Conservation (phyloP, 2,113 vertebrate genomes). For the Garra rufa region DNA sequence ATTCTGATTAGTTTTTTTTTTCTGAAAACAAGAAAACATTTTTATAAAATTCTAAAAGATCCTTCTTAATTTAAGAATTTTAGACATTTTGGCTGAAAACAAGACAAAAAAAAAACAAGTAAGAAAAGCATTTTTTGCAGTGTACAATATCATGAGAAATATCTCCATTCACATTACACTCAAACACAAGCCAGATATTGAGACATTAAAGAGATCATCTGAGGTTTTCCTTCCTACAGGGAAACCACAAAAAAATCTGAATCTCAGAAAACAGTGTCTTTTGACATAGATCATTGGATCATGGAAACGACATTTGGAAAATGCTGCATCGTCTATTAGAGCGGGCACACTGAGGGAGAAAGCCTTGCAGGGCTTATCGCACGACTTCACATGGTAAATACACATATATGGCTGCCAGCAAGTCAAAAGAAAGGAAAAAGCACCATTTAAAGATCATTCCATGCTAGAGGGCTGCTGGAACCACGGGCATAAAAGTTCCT, state of each 20-base stretch:
- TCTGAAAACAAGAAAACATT: too few relatives aligned
- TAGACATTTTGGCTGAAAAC: too few relatives aligned
- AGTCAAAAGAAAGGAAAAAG: slow-evolving; percentile 31
- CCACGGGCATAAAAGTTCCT: slow-evolving; percentile 44
- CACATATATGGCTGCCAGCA: slow-evolving; percentile 48
- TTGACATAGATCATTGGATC: slow-evolving; percentile 41
- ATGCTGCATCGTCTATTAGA: slow-evolving; percentile 33
- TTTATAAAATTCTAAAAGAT: too few relatives aligned
- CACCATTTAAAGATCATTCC: slow-evolving; percentile 59
- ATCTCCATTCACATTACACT: background rate
- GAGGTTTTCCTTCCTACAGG: background rate
- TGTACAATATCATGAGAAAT: too few relatives aligned
- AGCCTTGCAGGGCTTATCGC: slow-evolving; percentile 15
- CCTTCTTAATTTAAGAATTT: too few relatives aligned
- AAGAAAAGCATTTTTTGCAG: too few relatives aligned
- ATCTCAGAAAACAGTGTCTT: slow-evolving; percentile 1
- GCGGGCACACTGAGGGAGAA: background rate
- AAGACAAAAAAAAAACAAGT: too few relatives aligned
- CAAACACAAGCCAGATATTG: background rate
- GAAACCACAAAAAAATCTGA: background rate
- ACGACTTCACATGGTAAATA: slow-evolving; percentile 47
- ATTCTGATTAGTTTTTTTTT: too few relatives aligned
- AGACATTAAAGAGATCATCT: background rate
- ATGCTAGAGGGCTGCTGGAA: slow-evolving; percentile 46
- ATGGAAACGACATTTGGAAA: slow-evolving; percentile 37